Conservation (phyloP, 2,113 vertebrate species). For the Callopanchax toddi region DNA sequence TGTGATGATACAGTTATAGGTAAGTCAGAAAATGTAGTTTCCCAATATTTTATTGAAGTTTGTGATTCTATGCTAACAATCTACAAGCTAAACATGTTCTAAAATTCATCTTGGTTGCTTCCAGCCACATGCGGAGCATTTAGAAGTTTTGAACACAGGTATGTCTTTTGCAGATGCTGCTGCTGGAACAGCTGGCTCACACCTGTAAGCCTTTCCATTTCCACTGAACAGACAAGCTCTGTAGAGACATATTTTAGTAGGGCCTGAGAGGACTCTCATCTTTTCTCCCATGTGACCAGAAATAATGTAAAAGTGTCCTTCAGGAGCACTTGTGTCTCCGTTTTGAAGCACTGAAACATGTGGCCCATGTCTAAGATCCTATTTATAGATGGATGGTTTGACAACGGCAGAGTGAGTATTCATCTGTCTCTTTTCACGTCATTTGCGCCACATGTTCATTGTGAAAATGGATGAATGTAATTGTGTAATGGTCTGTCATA, state of each 20-base stretch:
- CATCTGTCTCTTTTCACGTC: slow-evolving; percentile 53
- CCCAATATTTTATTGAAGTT: no score
- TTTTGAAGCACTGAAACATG: slow-evolving; percentile 24
- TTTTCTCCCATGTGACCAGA: background rate
- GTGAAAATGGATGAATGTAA: slow-evolving; percentile 54
- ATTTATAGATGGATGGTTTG: slow-evolving; percentile 42
- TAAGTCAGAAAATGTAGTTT: no score
- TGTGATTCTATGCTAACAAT: background rate
- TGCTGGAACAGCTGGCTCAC: slow-evolving; percentile 21
- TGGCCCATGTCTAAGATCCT: slow-evolving; percentile 21
- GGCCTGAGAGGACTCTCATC: slow-evolving; percentile 7
- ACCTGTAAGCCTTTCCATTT: slow-evolving; percentile 19
- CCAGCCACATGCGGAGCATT: slow-evolving; percentile 11
- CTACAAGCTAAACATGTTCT: slow-evolving; percentile 13
- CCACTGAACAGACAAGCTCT: slow-evolving; percentile 3
- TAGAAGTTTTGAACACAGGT: slow-evolving; percentile 38
- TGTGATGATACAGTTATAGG: no score
- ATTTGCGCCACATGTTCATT: slow-evolving; percentile 42
- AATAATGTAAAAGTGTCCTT: slow-evolving; percentile 18
- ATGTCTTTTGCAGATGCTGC: slow-evolving; percentile 26
- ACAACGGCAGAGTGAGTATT: slow-evolving; percentile 17
- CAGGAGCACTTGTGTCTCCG: slow-evolving; percentile 12
- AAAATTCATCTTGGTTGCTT: background rate
- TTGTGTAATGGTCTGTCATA: slow-evolving; percentile 57
- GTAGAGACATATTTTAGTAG: background rate